phyloP scores from a whole-genome alignment of 1,140 invertebrate genomes.

The Trichonephila clavipes region DNA sequence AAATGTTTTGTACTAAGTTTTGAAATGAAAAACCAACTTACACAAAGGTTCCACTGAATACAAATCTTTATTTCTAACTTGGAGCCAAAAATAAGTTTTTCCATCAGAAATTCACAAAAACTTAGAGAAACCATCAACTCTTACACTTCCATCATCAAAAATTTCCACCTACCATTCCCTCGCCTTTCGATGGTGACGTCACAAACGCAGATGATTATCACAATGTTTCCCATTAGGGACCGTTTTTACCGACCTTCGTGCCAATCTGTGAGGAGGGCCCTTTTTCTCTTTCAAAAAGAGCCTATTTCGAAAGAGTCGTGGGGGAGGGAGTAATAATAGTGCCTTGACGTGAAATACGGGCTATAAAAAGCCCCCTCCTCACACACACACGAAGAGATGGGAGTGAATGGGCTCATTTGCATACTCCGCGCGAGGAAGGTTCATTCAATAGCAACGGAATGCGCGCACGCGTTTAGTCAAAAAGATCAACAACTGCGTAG shows the following conservation, averaged over 20 bases:
- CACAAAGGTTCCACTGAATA: neutral
- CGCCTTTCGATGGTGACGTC: neutral
- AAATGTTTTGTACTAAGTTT: too few relatives aligned
- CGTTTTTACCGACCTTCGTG: constrained; percentile 10
- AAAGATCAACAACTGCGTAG: too few relatives aligned
- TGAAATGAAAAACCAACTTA: too few relatives aligned
- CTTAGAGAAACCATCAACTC: neutral
- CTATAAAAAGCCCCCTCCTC: constrained; percentile 3
- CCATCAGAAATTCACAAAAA: neutral
- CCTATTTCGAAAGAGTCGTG: neutral
- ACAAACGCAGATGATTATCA: constrained; percentile 13
- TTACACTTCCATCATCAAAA: neutral
- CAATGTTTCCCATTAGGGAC: constrained; percentile 23
- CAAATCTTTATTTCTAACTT: neutral
- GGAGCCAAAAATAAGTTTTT: neutral
- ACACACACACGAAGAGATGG: neutral
- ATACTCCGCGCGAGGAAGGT: neutral
- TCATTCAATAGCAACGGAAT: neutral
- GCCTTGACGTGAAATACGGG: neutral
- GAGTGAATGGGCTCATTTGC: constrained; percentile 23
- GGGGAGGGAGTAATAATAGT: neutral
- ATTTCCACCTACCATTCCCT: neutral
- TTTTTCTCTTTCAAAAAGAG: neutral
- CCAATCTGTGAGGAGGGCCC: neutral
- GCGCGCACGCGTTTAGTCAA: neutral